Conservation (phyloP, 2,888 invertebrate species). For the Monopis laevigella region DNA sequence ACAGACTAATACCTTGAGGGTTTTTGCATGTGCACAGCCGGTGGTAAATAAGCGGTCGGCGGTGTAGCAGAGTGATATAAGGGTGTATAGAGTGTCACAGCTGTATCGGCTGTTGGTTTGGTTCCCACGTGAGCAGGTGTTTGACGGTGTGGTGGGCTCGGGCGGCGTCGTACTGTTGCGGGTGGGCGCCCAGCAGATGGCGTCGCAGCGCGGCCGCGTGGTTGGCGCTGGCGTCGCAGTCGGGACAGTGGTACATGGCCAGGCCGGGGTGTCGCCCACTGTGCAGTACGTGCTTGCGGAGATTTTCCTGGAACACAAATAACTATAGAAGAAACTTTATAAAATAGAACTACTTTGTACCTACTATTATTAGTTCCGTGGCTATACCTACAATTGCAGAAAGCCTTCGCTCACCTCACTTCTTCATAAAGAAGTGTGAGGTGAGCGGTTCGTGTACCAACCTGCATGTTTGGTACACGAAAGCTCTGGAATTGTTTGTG, state of each 20-base stretch:
- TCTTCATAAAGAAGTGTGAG: no score
- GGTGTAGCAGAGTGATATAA: no score
- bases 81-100: no score
- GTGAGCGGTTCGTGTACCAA: no score
- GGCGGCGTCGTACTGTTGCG: constrained; percentile 54
- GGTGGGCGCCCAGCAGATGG: constrained; percentile 70
- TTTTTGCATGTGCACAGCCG: no score
- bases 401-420: no score
- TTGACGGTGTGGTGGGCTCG: constrained; percentile 55
- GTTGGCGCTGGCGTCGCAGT: constrained; percentile 71
- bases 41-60: no score
- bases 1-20: no score
- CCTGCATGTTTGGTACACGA: no score
- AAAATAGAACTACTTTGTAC: not conserved
- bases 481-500: no score
- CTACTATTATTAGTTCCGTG: not conserved
- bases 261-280: constrained; percentile 82
- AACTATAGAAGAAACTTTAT: not conserved
- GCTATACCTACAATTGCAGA: no score
- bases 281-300: constrained; percentile 85
- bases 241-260: constrained; percentile 79
- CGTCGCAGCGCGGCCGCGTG: constrained; percentile 72
- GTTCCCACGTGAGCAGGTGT: constrained; percentile 30
- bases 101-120: no score
- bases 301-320: constrained; percentile 74